phyloP scores from a whole-genome alignment of 1,140 invertebrate species.

The Orchestia grillus region DNA sequence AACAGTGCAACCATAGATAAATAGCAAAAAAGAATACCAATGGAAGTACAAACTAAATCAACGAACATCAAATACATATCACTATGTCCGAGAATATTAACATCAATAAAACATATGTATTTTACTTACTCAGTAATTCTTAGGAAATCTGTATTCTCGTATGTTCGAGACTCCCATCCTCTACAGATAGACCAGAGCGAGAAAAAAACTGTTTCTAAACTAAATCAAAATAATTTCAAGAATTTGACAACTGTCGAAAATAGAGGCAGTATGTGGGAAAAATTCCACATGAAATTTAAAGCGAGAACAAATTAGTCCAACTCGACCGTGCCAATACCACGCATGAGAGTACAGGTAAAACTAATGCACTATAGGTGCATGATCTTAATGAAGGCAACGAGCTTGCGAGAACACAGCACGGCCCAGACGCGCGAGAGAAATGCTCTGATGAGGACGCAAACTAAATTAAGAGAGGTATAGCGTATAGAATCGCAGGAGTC shows the following conservation, averaged over 20 bases:
- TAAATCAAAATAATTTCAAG: not conserved
- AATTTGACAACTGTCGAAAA: not conserved
- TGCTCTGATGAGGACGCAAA: slow-evolving; percentile 19
- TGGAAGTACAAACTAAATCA: too few species aligned
- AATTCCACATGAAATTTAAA: not conserved
- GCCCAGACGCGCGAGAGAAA: not conserved
- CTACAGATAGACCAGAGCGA: not conserved
- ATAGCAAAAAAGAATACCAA: too few species aligned
- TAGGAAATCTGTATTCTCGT: not conserved
- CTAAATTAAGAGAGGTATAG: slow-evolving; percentile 20
- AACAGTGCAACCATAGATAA: too few species aligned
- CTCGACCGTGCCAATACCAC: not conserved
- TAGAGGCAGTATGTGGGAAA: not conserved
- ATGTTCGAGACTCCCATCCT: not conserved
- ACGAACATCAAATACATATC: too few species aligned
- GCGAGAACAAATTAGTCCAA: not conserved
- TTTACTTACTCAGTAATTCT: not conserved
- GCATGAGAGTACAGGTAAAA: not conserved
- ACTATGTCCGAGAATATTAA: too few species aligned
- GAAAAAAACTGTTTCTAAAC: not conserved
- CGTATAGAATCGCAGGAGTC: slow-evolving; percentile 49
- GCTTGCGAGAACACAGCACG: not conserved
- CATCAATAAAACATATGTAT: too few species aligned
- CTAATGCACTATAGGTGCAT: not conserved
- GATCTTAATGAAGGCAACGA: not conserved